These are phyloP conservation scores for Syrmaticus mikado DNA, from an alignment of 2,113 vertebrate genomes.

Conservation along the genomic window DNA sequence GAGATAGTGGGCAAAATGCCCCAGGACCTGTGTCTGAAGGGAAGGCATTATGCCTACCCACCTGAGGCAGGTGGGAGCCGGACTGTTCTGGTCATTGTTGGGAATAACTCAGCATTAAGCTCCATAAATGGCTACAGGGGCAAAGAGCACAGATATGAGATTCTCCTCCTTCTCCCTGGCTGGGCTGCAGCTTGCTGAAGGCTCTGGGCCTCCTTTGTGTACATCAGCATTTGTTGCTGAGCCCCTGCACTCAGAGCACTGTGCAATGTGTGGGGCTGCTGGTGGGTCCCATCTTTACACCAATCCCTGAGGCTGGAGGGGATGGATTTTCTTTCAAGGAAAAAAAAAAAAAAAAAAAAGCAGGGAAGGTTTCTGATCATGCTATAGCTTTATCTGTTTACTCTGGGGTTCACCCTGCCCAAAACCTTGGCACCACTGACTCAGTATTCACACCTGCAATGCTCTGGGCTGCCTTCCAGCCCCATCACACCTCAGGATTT, in stretches of 20 bases:
- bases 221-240: neutral
- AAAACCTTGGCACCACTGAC: neutral
- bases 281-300: neutral
- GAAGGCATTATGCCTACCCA: neutral
- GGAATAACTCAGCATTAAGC: neutral
- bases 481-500: neutral
- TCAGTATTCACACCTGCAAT: neutral
- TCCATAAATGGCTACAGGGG: slow-evolving; percentile 27
- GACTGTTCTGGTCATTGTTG: slow-evolving; percentile 1
- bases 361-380: neutral
- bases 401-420: neutral
- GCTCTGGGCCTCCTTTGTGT: neutral
- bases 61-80: neutral
- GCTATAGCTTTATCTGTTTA: neutral
- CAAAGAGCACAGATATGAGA: slow-evolving; percentile 36
- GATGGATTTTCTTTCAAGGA: neutral
- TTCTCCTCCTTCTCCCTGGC: neutral
- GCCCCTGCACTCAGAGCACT: neutral
- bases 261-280: neutral
- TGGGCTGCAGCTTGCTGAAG: neutral
- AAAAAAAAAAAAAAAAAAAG: neutral
- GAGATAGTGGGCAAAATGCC: neutral
- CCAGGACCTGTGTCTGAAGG: neutral
- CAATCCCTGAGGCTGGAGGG: neutral
- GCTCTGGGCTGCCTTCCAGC: neutral